Evolutionary conservation across 2,888 invertebrate species (phyloP), one percentile per base, ranked within the genome.

Genomic region (Cyclophora albipunctata): DNA sequence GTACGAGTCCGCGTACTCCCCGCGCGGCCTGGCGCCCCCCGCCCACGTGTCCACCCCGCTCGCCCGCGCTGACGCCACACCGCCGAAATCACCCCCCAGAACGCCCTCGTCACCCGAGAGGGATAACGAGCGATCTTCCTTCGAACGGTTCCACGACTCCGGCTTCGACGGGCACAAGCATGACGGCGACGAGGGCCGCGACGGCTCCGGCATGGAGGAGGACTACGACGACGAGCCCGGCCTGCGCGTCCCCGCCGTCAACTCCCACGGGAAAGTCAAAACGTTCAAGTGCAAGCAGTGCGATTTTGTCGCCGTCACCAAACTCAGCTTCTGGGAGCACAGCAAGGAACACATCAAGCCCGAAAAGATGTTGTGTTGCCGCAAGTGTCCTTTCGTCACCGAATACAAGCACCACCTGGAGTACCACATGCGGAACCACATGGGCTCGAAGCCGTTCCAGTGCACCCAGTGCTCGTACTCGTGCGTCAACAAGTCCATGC

Each of bases 401-500:
- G 98, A 99, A 76, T 97, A 97, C 89, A 99, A 99, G 72, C 99
- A 99, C 75, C 99, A 99, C 66, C 85, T 99, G 53, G 98, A 99
- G 75, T 99, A 99, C 71, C 99, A 98, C 77, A 91, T 98, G 75
- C 91, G 97, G 44, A 98, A 98, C 76, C 99, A 99, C 81, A 91
- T 94, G 66, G 97, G 98, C 42, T 94, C 95, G 0, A 99, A 99
- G 75, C 99, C 99, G 2, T 98, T 96, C 89, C 95, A 95, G 75
- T 99, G 98, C 80, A 91, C 91, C 57, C 93, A 96, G 71, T 99
- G 98, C 77, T 90, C 91, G 20, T 97, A 97, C 71, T 91, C 93
- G 0, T 98, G 98, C 75, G 98, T 98, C n/a, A 98, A 98, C 86
- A 98, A 98, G 78, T 98, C 98, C 0, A 99, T 99, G 99, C 90